phyloP scores from a whole-genome alignment of 2,888 invertebrate species.

The Argyra leucocephala region DNA sequence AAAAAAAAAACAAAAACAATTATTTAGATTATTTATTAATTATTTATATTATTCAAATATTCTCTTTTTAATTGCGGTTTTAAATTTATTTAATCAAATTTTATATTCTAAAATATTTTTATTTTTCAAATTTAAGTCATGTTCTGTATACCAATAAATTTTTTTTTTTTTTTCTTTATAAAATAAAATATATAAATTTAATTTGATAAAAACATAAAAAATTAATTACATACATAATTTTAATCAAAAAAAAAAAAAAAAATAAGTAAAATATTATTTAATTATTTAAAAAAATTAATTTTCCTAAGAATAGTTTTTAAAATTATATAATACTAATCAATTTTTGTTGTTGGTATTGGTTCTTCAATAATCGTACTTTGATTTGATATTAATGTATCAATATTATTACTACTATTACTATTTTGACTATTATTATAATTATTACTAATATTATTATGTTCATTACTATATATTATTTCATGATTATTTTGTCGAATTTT shows the following conservation, averaged over 20 bases:
- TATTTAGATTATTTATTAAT: too few species aligned
- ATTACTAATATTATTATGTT: constrained; percentile 16
- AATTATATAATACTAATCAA: constrained; percentile 40
- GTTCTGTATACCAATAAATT: too few species aligned
- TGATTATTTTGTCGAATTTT: constrained; percentile 21
- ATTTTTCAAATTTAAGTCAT: too few species aligned
- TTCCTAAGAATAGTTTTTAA: background rate
- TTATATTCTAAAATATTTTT: too few species aligned
- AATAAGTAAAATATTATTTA: background rate
- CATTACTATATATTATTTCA: constrained; percentile 17
- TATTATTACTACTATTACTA: background rate
- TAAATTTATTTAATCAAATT: too few species aligned
- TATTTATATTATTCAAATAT: too few species aligned
- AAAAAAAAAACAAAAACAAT: too few species aligned
- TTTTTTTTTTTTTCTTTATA: background rate
- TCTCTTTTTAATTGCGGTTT: too few species aligned
- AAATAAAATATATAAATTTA: background rate
- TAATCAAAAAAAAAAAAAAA: background rate
- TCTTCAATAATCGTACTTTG: constrained; percentile 28
- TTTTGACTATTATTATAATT: constrained; percentile 9
- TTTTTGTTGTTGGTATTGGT: constrained; percentile 40
- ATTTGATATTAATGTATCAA: background rate
- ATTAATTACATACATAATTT: background rate
- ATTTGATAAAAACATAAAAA: background rate
- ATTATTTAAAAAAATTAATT: background rate